These are phyloP conservation scores for Drosophila phalerata DNA, from an alignment of 2,888 invertebrate genomes.

Conservation along the genomic window DNA sequence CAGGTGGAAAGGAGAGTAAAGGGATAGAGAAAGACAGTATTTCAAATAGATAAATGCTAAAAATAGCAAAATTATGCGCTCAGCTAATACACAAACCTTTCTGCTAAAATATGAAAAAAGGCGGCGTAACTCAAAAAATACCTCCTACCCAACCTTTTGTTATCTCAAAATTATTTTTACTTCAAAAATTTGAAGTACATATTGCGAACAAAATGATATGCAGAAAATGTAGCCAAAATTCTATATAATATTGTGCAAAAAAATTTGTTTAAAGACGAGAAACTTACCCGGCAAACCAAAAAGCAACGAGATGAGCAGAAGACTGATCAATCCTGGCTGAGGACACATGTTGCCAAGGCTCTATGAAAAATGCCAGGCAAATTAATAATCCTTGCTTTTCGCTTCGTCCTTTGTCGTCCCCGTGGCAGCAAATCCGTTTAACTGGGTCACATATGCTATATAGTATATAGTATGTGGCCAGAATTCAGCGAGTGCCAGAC, in stretches of 20 bases:
- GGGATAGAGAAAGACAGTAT: not conserved
- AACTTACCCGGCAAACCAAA: conserved; percentile 70
- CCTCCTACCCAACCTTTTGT: too few species aligned
- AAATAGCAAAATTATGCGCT: conserved; percentile 11
- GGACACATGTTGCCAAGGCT: conserved; percentile 57
- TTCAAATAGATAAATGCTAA: not conserved
- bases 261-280: conserved; percentile 27
- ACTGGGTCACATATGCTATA: conserved; percentile 73
- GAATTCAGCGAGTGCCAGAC: conserved; percentile 17
- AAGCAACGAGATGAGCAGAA: conserved; percentile 29
- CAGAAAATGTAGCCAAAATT: conserved; percentile 53
- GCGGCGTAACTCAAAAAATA: conserved; percentile 29
- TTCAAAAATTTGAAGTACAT: conserved; percentile 13
- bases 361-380: conserved; percentile 67
- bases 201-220: conserved; percentile 55
- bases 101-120: conserved; percentile 42
- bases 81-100: not conserved
- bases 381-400: conserved; percentile 68
- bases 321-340: conserved; percentile 51
- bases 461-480: conserved; percentile 5
- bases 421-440: conserved; percentile 53
- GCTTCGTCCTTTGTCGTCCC: conserved; percentile 21
- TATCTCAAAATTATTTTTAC: conserved; percentile 58
- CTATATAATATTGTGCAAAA: conserved; percentile 40
- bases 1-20: not conserved